Evolutionary conservation across 92 coral and sea anemone genomes (phyloP).

Genomic region (Anthopleura xanthogrammica): DNA sequence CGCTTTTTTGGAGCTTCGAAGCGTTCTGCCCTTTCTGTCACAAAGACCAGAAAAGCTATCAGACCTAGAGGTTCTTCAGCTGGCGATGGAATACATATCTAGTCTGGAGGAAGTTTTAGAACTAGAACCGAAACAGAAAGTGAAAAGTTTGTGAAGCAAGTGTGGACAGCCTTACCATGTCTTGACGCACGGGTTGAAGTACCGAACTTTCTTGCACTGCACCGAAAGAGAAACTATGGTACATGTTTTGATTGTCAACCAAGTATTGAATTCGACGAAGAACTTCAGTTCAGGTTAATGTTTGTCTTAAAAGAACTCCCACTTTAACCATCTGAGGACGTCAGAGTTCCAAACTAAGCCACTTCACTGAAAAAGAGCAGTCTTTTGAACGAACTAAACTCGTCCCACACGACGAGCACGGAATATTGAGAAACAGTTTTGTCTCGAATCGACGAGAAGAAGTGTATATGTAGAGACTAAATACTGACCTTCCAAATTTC

Average conservation of each 20-base stretch:
- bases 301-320: not conserved
- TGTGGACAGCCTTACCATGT: not conserved
- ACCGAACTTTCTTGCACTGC: not conserved
- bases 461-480: not conserved
- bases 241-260: not conserved
- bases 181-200: not conserved
- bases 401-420: not conserved
- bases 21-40: slow-evolving; percentile 32
- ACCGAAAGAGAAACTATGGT: not conserved
- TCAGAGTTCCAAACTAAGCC: not conserved
- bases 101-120: slow-evolving; percentile 31
- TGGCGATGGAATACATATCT: slow-evolving; percentile 47
- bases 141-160: slow-evolving; percentile 12
- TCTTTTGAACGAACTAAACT: not conserved
- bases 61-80: slow-evolving; percentile 35
- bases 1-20: slow-evolving; percentile 37
- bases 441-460: not conserved
- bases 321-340: not conserved
- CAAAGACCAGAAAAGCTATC: slow-evolving; percentile 33
- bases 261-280: not conserved
- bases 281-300: not conserved
- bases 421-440: not conserved
- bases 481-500: too few relatives aligned
- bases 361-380: not conserved
- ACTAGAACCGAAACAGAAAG: slow-evolving; percentile 2